Conservation (phyloP, 2,797 vertebrate species). For the Hydrolagus colliei region DNA sequence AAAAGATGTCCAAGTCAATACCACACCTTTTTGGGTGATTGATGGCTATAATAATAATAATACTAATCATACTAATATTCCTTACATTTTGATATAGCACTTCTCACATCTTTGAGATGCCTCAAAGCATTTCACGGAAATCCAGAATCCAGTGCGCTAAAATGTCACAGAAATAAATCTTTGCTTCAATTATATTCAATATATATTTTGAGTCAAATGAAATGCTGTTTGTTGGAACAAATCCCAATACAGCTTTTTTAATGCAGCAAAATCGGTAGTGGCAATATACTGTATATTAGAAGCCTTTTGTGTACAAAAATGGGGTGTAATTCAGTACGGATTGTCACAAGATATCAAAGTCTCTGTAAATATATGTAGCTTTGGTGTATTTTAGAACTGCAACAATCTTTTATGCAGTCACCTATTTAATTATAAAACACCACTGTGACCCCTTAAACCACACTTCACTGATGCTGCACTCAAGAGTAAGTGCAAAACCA, state of each 20-base stretch:
- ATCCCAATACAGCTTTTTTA: neutral
- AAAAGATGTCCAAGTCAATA: too few species aligned
- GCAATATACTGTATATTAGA: neutral
- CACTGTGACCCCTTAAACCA: slow-evolving; percentile 52
- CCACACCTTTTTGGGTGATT: too few species aligned
- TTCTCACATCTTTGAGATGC: too few species aligned
- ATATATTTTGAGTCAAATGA: slow-evolving; percentile 1
- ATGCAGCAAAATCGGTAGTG: neutral
- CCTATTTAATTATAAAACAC: slow-evolving; percentile 1
- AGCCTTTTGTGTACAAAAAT: neutral
- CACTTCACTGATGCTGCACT: slow-evolving; percentile 53
- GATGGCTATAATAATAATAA: too few species aligned
- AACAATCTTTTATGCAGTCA: slow-evolving; percentile 4
- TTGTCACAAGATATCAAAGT: neutral
- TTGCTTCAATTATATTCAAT: neutral
- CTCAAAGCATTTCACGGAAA: too few species aligned
- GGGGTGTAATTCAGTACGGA: neutral
- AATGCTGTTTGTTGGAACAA: neutral
- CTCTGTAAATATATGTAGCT: neutral
- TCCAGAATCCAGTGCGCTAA: neutral
- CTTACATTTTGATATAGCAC: too few species aligned
- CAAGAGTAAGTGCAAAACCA: slow-evolving; percentile 51
- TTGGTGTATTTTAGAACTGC: neutral
- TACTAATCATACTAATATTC: too few species aligned
- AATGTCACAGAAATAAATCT: neutral